Conservation (phyloP, 2,888 invertebrate genomes). For the Blomia tropicalis region DNA sequence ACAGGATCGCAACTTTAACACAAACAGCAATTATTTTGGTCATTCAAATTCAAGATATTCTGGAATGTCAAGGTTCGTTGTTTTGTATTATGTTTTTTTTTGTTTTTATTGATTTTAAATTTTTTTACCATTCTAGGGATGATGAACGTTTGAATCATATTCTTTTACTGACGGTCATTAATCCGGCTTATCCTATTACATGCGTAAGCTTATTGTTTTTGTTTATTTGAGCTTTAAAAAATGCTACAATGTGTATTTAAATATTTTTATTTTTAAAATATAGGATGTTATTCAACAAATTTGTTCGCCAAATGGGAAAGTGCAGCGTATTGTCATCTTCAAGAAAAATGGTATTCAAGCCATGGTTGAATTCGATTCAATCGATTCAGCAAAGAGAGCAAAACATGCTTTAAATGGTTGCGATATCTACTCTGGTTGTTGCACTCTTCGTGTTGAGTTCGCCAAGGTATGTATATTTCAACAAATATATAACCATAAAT, state of each 20-base stretch:
- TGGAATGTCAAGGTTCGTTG: constrained; percentile 14
- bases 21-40: constrained; percentile 19
- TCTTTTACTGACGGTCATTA: constrained; percentile 87
- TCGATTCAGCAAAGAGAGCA: constrained; percentile 81
- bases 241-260: constrained; percentile 11
- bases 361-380: constrained; percentile 92
- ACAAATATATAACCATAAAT: background rate
- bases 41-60: constrained; percentile 23
- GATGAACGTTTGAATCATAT: constrained; percentile 55
- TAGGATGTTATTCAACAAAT: constrained; percentile 98
- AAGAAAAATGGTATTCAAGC: constrained; percentile 97
- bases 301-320: constrained; percentile 81
- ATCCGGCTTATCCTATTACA: constrained; percentile 96
- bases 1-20: constrained; percentile 18
- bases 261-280: constrained; percentile 31
- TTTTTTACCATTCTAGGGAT: constrained; percentile 1
- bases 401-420: constrained; percentile 91
- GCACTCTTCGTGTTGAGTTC: constrained; percentile 95
- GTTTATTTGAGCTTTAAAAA: background rate
- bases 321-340: constrained; percentile 92
- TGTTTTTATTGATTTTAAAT: background rate
- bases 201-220: constrained; percentile 56
- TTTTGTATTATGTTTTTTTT: background rate
- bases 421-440: constrained; percentile 98
- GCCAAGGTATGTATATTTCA: constrained; percentile 74